phyloP scores from a whole-genome alignment of 2,113 vertebrate species.

The Hemiprocne comata region DNA sequence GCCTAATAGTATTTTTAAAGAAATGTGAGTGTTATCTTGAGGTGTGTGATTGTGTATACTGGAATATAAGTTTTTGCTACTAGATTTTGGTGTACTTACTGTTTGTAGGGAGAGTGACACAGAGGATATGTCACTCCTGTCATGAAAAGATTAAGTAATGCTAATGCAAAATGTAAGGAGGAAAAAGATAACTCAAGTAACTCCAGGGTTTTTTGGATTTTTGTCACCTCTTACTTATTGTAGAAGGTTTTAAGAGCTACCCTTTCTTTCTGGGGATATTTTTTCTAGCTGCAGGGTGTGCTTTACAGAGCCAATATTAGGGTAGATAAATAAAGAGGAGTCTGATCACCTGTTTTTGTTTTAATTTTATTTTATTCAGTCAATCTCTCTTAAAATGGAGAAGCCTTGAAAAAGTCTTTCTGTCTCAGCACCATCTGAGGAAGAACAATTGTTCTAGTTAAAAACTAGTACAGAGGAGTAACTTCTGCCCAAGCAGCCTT shows the following conservation, averaged over 20 bases:
- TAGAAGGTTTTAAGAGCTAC: background rate
- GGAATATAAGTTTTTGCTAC: constrained; percentile 22
- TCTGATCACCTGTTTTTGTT: background rate
- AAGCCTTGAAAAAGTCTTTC: background rate
- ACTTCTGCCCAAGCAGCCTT: background rate
- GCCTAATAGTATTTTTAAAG: background rate
- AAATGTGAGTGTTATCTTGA: constrained; percentile 5
- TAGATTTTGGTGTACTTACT: background rate
- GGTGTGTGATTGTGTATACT: constrained; percentile 33
- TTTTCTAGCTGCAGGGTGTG: background rate
- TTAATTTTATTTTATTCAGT: background rate
- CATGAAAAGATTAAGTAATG: constrained; percentile 31
- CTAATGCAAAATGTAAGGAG: constrained; percentile 30
- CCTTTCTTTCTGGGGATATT: background rate
- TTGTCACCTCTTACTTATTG: background rate
- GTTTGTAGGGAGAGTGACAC: constrained; percentile 29
- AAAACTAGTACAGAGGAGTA: background rate
- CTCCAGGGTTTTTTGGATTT: background rate
- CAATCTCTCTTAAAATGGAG: background rate
- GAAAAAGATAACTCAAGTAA: background rate
- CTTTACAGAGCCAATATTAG: background rate
- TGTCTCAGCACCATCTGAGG: background rate
- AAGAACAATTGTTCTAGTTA: background rate
- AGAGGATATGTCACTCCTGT: constrained; percentile 20
- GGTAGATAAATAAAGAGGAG: background rate